phyloP scores from a whole-genome alignment of 1,140 invertebrate genomes.

The Brachionus asplanchnoidis region DNA sequence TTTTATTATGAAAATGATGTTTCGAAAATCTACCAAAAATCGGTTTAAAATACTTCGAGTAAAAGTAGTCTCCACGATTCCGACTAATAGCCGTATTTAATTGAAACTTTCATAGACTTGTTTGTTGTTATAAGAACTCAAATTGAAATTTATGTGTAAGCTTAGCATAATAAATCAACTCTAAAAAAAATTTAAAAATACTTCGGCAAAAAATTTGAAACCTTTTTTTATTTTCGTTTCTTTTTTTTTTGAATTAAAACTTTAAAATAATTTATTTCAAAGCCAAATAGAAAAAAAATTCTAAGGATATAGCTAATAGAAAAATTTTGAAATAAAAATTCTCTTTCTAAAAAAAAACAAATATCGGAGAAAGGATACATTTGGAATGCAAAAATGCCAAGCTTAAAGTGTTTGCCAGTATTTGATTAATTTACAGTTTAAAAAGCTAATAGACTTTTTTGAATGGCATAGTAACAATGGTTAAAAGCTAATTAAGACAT shows the following conservation, averaged over 20 bases:
- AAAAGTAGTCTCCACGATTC: neutral
- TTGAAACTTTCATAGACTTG: neutral
- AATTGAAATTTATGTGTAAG: conserved; percentile 9
- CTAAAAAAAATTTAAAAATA: neutral
- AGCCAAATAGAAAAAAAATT: neutral
- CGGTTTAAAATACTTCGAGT: neutral
- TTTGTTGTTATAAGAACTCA: conserved; percentile 16
- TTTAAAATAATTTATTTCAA: conserved; percentile 25
- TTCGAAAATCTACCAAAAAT: neutral
- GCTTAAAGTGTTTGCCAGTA: neutral
- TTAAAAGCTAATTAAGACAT: neutral
- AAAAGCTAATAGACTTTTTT: neutral
- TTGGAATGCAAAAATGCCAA: neutral
- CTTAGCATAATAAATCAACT: conserved; percentile 32
- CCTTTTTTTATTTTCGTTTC: conserved; percentile 16
- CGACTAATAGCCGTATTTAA: neutral
- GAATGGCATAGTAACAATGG: neutral
- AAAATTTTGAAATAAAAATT: neutral
- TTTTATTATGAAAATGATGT: neutral
- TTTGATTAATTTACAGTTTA: neutral
- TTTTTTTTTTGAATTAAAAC: conserved; percentile 3
- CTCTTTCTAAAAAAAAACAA: neutral
- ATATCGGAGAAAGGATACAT: neutral
- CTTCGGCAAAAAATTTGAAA: neutral
- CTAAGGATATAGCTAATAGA: conserved; percentile 2